phyloP scores from a whole-genome alignment of 2,113 vertebrate genomes.

The Peromyscus leucopus region DNA sequence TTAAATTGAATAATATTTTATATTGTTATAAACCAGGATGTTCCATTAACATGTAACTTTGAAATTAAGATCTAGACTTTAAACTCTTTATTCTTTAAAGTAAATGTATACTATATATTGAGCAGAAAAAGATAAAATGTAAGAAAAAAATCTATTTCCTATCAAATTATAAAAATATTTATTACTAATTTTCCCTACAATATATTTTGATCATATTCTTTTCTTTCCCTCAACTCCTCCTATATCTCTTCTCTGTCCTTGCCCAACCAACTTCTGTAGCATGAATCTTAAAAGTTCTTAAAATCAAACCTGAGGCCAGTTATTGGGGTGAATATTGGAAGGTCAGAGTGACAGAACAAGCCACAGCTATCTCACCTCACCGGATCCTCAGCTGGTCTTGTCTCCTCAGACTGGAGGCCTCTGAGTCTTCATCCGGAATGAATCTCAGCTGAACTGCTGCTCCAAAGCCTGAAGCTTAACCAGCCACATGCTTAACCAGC shows the following conservation, averaged over 20 bases:
- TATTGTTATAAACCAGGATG: not conserved
- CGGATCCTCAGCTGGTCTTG: too few relatives aligned
- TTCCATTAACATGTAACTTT: not conserved
- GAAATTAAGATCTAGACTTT: not conserved
- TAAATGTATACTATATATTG: not conserved
- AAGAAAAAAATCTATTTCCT: not conserved
- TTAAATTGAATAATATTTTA: not conserved
- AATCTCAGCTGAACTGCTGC: too few relatives aligned
- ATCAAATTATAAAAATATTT: not conserved
- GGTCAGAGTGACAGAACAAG: too few relatives aligned
- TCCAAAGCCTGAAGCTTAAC: too few relatives aligned
- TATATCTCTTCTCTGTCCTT: not conserved
- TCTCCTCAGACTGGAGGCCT: too few relatives aligned
- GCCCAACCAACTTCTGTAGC: not conserved
- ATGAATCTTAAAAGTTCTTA: too few relatives aligned
- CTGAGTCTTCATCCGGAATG: too few relatives aligned
- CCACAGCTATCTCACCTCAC: too few relatives aligned
- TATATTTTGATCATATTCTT: not conserved
- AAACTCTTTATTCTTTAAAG: not conserved
- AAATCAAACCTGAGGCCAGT: too few relatives aligned
- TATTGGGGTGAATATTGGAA: too few relatives aligned
- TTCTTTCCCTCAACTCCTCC: not conserved
- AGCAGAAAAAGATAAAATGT: not conserved
- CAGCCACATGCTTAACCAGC: too few relatives aligned
- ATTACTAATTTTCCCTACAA: not conserved